Base-by-base conservation (phyloP, 2,888 invertebrate genomes). In the Epistrophe eligans region DNA sequence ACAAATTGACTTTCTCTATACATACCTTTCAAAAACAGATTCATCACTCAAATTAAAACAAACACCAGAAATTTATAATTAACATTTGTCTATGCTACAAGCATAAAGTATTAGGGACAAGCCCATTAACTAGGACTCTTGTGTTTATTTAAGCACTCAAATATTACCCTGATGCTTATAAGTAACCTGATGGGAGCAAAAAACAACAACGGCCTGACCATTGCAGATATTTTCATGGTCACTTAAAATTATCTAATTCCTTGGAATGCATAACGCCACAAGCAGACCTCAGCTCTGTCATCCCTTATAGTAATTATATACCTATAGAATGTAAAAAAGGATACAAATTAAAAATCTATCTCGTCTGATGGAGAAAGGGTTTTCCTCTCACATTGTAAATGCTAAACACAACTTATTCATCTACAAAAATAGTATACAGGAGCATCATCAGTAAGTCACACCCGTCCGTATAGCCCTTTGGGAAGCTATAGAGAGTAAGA, bases 201-300 rank as follows among this genome's bases (percentile, higher is more conserved):
- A 48, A 67, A 50, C 17, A 43, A 40, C 40, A 24, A 15, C 40
- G 15, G 52, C 79, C 82, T 87, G 87, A 87, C 87, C 87, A 83
- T 32, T 74, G 76, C 87, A 87, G 87, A 87, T 79, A 79, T 70
- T 66, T 66, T 79, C 85, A 83, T 76, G 87, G 87, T 87, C 87
- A 87, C 79, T 87, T 87, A 79, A 79, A 87, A 87, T 87, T 83
- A 83, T 79, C 87, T 79, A 87, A 87, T 87, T 83, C 83, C 76
- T 50, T 45, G 74, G 55, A 52, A 28, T 64, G 79, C 66, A 58
- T 38, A 48, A 45, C 83, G 87, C 87, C 87, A 87, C 40, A 15
- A 83, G 58, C 87, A 87, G 87, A 87, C 79, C 19, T 58, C 66
- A 76, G 48, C 70, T 72, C 83, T 57, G 83, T 87, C 83, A 87